phyloP scores from a whole-genome alignment of 64 coral and sea anemone genomes.

The Montipora sp. region DNA sequence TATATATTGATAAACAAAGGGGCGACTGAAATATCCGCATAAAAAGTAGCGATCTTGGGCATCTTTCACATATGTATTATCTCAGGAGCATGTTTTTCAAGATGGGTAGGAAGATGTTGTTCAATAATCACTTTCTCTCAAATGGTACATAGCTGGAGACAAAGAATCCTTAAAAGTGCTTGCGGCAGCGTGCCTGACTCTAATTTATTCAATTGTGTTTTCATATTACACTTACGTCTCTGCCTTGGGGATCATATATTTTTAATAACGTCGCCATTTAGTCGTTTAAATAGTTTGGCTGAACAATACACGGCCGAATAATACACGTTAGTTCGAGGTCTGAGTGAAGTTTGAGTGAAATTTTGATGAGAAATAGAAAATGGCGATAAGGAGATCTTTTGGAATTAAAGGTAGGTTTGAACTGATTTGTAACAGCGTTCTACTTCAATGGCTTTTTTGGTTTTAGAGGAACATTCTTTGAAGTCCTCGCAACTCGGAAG shows the following conservation, averaged over 20 bases:
- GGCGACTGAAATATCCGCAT: neutral
- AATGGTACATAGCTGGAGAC: neutral
- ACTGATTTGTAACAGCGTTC: neutral
- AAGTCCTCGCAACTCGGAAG: neutral
- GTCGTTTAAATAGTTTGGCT: neutral
- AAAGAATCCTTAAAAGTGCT: neutral
- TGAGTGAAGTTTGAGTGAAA: neutral
- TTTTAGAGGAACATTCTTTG: neutral
- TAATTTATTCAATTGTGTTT: slow-evolving; percentile 26
- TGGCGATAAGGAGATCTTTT: neutral
- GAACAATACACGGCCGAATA: neutral
- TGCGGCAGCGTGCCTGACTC: neutral
- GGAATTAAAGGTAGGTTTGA: neutral
- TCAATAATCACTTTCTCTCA: neutral
- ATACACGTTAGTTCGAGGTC: neutral
- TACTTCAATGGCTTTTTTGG: neutral
- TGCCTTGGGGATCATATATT: neutral
- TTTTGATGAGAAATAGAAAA: neutral
- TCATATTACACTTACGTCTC: neutral
- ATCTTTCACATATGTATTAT: neutral
- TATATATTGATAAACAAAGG: neutral
- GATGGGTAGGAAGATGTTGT: slow-evolving; percentile 20
- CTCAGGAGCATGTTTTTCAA: neutral
- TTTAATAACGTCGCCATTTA: neutral
- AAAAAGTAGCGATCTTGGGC: neutral